A percentile compares a stretch with the other conserved stretches of the same genome.
phyloP scores from a whole-genome alignment of 2,113 vertebrate species.

The Petrocephalus zakoni region DNA sequence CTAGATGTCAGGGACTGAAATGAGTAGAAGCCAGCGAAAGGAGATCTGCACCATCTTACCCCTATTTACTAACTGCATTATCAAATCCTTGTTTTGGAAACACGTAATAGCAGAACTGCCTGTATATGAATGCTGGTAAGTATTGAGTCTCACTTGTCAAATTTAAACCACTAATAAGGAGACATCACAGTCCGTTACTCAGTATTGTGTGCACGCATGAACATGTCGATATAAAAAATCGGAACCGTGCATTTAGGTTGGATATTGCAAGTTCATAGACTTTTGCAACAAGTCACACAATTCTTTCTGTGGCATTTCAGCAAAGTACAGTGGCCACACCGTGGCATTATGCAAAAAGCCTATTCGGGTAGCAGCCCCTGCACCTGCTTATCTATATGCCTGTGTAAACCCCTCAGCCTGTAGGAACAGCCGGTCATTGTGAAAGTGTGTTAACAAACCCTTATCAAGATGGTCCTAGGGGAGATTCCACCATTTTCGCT shows the following conservation, averaged over 20 bases:
- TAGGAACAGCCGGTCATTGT: neutral
- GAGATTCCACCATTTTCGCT: neutral
- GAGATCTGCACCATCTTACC: neutral
- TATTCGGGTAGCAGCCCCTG: neutral
- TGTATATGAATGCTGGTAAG: neutral
- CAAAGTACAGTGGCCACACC: neutral
- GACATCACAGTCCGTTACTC: neutral
- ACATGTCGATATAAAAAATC: neutral
- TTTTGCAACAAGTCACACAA: neutral
- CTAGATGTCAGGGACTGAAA: neutral
- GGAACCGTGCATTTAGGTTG: neutral
- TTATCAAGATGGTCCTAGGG: neutral
- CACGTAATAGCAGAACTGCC: neutral
- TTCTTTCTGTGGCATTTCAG: neutral
- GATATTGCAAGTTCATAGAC: neutral
- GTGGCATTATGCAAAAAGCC: neutral
- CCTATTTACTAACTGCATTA: neutral
- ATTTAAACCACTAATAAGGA: neutral
- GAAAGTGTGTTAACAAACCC: neutral
- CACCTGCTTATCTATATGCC: neutral
- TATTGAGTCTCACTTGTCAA: neutral
- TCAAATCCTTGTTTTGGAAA: neutral
- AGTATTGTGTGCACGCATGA: neutral
- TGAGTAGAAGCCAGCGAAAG: neutral
- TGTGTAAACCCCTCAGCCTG: neutral